Conservation (phyloP, 2,888 invertebrate genomes). For the Geophilus truncorum region DNA sequence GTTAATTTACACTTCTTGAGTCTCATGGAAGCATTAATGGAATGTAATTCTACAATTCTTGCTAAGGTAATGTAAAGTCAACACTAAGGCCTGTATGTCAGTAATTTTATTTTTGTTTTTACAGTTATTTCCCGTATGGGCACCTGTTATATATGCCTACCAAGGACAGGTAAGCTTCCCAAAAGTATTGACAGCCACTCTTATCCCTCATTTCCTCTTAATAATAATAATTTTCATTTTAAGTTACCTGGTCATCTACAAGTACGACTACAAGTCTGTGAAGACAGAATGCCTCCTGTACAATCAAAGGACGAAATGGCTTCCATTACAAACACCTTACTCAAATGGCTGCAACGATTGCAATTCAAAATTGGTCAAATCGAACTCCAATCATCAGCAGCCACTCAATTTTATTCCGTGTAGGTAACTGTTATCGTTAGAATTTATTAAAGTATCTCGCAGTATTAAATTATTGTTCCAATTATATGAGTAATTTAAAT, state of each 20-base stretch:
- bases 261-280: conserved; percentile 78
- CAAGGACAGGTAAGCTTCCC: conserved; percentile 61
- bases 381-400: conserved; percentile 84
- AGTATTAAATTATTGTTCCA: background rate
- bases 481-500: background rate
- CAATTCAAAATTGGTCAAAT: conserved; percentile 98
- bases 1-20: conserved; percentile 95
- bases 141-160: conserved; percentile 89
- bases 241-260: conserved; percentile 87
- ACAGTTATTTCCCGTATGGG: conserved; percentile 81
- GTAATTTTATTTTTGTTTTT: conserved; percentile 39
- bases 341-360: conserved; percentile 81
- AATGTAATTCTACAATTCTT: conserved; percentile 88
- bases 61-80: conserved; percentile 61
- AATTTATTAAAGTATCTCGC: background rate
- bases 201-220: background rate
- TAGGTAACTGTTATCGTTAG: conserved; percentile 32
- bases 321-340: conserved; percentile 45
- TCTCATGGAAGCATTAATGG: conserved; percentile 87
- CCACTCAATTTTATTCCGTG: conserved; percentile 72
- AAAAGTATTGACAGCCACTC: conserved; percentile 20
- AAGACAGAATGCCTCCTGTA: conserved; percentile 67
- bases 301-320: conserved; percentile 47
- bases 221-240: background rate
- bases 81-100: background rate